Percentiles rank a stretch among this genome's conserved stretches.
phyloP scores from a whole-genome alignment of 2,113 vertebrate species.

The Sceloporus tristichus region DNA sequence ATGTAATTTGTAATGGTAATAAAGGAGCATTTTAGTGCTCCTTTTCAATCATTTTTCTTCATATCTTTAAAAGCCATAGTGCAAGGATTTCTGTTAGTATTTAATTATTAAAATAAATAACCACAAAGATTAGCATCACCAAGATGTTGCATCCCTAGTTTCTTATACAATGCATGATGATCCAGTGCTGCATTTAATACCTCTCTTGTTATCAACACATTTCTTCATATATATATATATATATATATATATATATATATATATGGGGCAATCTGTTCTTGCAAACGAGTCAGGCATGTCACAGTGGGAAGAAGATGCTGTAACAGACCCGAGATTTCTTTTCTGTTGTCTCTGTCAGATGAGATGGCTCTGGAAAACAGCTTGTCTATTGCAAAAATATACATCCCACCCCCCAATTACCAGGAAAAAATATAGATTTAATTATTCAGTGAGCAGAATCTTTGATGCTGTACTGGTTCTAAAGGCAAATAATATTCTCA shows the following conservation, averaged over 20 bases:
- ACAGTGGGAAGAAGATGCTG: not conserved
- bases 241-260: no score
- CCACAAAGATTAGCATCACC: slow-evolving; percentile 11
- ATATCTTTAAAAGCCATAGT: not conserved
- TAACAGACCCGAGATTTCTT: slow-evolving; percentile 1
- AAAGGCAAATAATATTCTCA: slow-evolving; percentile 30
- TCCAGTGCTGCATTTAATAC: not conserved
- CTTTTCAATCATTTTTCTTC: not conserved
- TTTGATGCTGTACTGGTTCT: not conserved
- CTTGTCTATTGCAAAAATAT: slow-evolving; percentile 17
- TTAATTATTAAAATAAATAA: slow-evolving; percentile 17
- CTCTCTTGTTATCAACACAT: not conserved
- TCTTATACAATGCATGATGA: not conserved
- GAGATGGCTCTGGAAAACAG: slow-evolving; percentile 5
- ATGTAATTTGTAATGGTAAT: not conserved
- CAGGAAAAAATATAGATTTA: not conserved
- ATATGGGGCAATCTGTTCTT: not conserved
- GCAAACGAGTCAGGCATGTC: slow-evolving; percentile 3
- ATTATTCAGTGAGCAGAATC: not conserved
- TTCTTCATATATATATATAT: not conserved
- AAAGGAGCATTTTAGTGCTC: not conserved
- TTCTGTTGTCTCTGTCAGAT: not conserved
- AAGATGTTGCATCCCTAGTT: slow-evolving; percentile 3
- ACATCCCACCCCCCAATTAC: not conserved
- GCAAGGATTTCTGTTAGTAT: not conserved